Conservation (phyloP, 2,113 vertebrate genomes). For the Cyphomyrus plagiostoma region DNA sequence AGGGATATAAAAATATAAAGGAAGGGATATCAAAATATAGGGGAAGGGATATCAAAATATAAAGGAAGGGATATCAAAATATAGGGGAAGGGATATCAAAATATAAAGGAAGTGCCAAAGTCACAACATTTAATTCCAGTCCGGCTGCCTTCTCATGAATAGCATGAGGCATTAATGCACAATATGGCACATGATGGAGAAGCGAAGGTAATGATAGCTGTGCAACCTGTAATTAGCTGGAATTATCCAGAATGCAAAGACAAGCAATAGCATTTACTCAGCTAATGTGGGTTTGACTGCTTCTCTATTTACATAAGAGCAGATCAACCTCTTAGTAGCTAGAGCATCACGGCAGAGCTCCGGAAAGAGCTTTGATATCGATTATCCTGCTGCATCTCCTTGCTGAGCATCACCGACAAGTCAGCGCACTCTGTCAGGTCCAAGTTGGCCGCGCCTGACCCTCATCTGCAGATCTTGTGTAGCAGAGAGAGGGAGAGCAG, state of each 20-base stretch:
- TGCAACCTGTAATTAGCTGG: constrained; percentile 2
- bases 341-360: neutral
- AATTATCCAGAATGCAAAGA: neutral
- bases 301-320: neutral
- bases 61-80: too few species aligned
- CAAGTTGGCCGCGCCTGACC: neutral
- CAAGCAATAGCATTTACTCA: neutral
- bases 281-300: neutral
- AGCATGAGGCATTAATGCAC: neutral
- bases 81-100: neutral
- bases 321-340: too few species aligned
- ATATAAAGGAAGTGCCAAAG: too few species aligned
- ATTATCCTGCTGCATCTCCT: neutral
- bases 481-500: neutral
- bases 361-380: neutral
- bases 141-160: neutral
- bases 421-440: neutral
- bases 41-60: too few species aligned
- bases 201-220: neutral
- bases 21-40: too few species aligned
- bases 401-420: neutral
- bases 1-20: too few species aligned
- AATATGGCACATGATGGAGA: neutral
- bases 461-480: neutral
- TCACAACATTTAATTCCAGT: neutral